Base-by-base conservation (phyloP, 2,888 invertebrate species). In the Cylindroiulus punctatus region DNA sequence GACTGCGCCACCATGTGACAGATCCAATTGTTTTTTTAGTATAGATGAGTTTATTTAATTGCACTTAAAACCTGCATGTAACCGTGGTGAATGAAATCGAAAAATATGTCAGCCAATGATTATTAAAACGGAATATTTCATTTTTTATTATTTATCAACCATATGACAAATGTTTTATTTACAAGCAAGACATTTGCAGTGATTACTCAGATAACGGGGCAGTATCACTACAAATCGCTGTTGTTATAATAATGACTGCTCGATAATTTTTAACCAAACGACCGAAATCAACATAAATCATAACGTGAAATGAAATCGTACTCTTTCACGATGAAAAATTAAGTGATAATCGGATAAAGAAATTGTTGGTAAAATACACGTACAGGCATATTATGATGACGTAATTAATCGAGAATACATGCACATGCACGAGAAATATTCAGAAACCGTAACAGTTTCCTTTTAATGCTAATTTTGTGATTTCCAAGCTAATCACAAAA, bases 91-190 rank as follows among this genome's bases (percentile, higher is more conserved):
- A n/a, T n/a, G n/a, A 57, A 65, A 65, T 22, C 2, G 26, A 26
- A 0, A 65, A 22, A 65, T 10, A 22, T 3, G 1, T 10, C 76
- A 76, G 22, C n/a, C 57, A 22, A 1, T 30, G 76, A 12, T 76
- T 76, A 22, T 10, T 76, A 76, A 76, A 76, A 76, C 76, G 76
- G 76, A 76, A 76, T 76, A 76, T 76, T 76, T 76, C 76, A 76
- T 76, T 76, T 76, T 65, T 76, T 76, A 76, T 76, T 76, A 76
- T 76, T 65, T 76, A 76, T 76, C 76, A 76, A 76, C 76, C 76
- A 76, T 76, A 76, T 76, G 76, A 76, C 76, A 76, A 76, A 76
- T 76, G 76, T 76, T 76, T 76, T 76, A 76, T 76, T 76, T 76
- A 76, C 76, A 76, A 76, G 76, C 76, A 76, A 76, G 76, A 30